Evolutionary conservation across 2,797 vertebrate species (phyloP).

Genomic region (Melanotaenia pygmaea): DNA sequence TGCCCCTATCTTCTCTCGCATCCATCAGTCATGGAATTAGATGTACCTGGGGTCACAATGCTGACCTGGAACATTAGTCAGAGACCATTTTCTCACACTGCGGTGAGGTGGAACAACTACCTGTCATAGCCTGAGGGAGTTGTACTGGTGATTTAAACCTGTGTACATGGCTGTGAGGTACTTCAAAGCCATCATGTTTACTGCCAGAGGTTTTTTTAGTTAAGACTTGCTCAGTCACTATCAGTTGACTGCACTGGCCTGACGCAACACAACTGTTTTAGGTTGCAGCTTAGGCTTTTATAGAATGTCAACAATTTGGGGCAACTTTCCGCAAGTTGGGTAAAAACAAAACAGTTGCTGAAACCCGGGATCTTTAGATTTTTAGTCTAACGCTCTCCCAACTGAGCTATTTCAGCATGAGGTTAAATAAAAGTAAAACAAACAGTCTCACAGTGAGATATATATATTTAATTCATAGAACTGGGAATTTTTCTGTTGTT

Average conservation of each 20-base stretch:
- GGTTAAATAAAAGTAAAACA: no score
- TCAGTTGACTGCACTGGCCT: slow-evolving; percentile 6
- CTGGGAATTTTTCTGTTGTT: slow-evolving; percentile 30
- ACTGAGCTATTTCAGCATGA: slow-evolving; percentile 71
- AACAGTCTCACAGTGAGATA: no score
- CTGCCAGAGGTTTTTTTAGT: slow-evolving; percentile 23
- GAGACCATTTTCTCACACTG: slow-evolving; percentile 41
- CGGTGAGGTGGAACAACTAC: slow-evolving; percentile 48
- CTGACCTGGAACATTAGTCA: slow-evolving; percentile 57
- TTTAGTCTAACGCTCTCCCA: slow-evolving; percentile 74
- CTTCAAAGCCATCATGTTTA: slow-evolving; percentile 57
- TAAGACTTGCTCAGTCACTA: slow-evolving; percentile 31
- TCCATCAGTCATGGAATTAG: slow-evolving; percentile 32
- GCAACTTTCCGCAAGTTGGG: neutral
- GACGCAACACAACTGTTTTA: slow-evolving; percentile 6
- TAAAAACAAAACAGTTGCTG: slow-evolving; percentile 34
- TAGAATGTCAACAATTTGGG: neutral
- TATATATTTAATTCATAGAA: no score
- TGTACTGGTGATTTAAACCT: slow-evolving; percentile 54
- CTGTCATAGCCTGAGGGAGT: slow-evolving; percentile 55
- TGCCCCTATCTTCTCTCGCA: slow-evolving; percentile 9
- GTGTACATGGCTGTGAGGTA: slow-evolving; percentile 15
- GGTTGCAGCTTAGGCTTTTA: neutral
- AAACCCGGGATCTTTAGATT: slow-evolving; percentile 73
- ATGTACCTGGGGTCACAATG: slow-evolving; percentile 53